phyloP scores from a whole-genome alignment of 2,797 vertebrate species.

The Cryptoprocta ferox region DNA sequence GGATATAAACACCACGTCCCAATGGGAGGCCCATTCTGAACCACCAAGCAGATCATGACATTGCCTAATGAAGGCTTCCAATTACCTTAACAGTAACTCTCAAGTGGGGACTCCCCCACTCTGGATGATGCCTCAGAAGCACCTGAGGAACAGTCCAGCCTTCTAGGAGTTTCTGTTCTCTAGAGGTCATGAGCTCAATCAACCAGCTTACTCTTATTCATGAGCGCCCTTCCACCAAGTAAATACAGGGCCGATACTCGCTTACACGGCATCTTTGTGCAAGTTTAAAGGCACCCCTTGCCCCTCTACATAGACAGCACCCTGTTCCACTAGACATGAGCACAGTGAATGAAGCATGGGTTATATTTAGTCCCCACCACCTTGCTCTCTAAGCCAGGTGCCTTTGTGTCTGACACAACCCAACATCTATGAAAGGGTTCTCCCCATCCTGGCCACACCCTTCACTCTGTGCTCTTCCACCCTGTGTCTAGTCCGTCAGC shows the following conservation, averaged over 20 bases:
- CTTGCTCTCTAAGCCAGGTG: neutral
- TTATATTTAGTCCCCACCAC: neutral
- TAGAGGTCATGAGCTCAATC: neutral
- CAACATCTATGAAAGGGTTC: neutral
- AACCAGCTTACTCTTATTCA: neutral
- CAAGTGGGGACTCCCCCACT: neutral
- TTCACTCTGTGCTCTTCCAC: neutral
- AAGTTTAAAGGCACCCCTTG: neutral
- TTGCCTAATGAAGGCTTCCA: neutral
- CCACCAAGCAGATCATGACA: neutral
- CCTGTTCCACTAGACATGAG: neutral
- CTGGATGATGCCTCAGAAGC: neutral
- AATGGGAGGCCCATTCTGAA: neutral
- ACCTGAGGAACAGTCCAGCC: neutral
- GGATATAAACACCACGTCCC: neutral
- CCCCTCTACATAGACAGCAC: neutral
- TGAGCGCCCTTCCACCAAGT: neutral
- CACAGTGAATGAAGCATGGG: neutral
- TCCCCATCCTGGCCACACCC: neutral
- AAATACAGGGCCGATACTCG: neutral
- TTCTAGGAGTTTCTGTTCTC: neutral
- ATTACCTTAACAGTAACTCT: neutral
- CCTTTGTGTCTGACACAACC: neutral
- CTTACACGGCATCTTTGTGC: neutral
- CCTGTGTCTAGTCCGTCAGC: neutral